Evolutionary conservation across 2,113 vertebrate species (phyloP), one percentile per base, ranked within the genome.

Genomic region (Lampris incognitus): DNA sequence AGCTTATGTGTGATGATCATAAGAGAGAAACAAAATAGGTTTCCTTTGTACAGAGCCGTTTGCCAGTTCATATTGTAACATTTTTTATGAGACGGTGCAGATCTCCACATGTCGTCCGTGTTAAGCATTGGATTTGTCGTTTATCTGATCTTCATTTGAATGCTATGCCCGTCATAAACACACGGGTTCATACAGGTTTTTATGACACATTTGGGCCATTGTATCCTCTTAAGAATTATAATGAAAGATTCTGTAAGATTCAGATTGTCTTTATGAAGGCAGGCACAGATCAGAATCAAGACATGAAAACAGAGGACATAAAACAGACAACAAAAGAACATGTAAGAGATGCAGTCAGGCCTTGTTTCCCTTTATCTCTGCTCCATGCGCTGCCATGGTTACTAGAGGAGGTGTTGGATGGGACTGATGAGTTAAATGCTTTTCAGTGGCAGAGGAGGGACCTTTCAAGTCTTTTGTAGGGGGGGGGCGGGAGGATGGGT

Each of bases 101-200:
- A 38, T 50, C 46, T 67, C 9, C 74, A 10, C 69, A 68, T 58
- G 1, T 51, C 13, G 1, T 50, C 11, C 42, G 52, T 46, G 38
- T 41, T 24, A 36, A 57, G 40, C 56, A 36, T 5, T 37, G 9
- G 37, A 48, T 79, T 70, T 69, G 52, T 67, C 75, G 54, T 82
- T 70, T 52, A 60, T 77, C 72, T 80, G 50, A 90, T 84, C 61
- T 63, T 52, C n/a, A 76, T 72, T 79, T 76, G 74, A 67, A 9
- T 52, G 36, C 38, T 8, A 13, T 56, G 65, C 59, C 46, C 57
- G 78, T 40, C 59, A 55, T 68, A 81, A 42, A 79, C 56, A 66
- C 72, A 61, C 55, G 61, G 48, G n/a, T 73, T 67, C 69, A 10
- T 63, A 57, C 9, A 55, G 36, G 41, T 11, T 9, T 61, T 24